Evolutionary conservation across 1,140 invertebrate genomes (phyloP), one percentile per base, ranked within the genome.

Genomic region (Latrodectus geometricus): DNA sequence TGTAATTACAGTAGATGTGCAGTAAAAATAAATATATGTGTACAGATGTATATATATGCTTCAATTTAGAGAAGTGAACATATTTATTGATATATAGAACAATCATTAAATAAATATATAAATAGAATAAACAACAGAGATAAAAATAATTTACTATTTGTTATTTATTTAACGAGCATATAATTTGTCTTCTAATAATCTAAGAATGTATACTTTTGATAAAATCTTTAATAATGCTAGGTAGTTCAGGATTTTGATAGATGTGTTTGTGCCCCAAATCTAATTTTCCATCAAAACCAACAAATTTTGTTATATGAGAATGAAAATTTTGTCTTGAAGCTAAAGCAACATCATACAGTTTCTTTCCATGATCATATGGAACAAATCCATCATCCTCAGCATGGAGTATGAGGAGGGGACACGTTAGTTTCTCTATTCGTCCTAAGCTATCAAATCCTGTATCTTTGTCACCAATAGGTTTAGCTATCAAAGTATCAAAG

Each of bases 311-410:
- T 8, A 65, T 23, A 52, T 84, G 68, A 21, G 74, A 15, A 50
- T n/a, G 69, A n/a, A 73, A 65, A n/a, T 50, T 15, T 54, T 81
- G 76, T 72, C 78, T 81, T 20, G 35, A n/a, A 5, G 74, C 23
- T 35, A 79, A 5, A 17, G 88, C 88, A 52, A 89, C 91, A 68
- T 88, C 48, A 54, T 89, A 95, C 93, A 92, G 90, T 92, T 94
- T 95, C 90, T 93, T 91, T 14, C 95, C 96, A 50, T 97, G 92
- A 65, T 92, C 91, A 90, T 94, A 94, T 69, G 97, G 97, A 75
- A 98, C 93, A 54, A 97, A 93, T 15, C 92, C 91, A 91, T 98
- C 97, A 92, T 98, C 97, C 91, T 96, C 93, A 0, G 97, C 96
- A 91, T 98, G 97, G 54, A 98, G 91, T 89, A 98, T 97, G 89